Conservation (phyloP, 2,113 vertebrate species). For the Hiodon tergisus region DNA sequence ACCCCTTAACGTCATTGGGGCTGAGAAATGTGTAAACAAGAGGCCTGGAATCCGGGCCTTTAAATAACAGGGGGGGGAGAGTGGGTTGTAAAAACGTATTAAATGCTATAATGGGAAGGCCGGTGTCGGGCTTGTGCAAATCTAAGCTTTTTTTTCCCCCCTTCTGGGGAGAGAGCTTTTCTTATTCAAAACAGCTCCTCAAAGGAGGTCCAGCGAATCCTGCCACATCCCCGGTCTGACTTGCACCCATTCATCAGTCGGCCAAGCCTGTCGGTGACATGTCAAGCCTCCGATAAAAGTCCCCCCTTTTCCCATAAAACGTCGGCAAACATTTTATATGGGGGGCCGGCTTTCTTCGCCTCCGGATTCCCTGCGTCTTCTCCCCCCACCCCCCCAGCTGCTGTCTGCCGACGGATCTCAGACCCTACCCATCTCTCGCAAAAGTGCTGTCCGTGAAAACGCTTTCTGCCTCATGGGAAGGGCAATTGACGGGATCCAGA, state of each 20-base stretch:
- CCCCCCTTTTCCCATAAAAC: constrained; percentile 99
- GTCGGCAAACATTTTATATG: constrained; percentile 99
- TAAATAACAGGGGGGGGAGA: constrained; percentile 19
- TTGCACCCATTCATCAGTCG: constrained; percentile 99
- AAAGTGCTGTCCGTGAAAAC: too few relatives aligned
- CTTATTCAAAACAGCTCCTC: constrained; percentile 99
- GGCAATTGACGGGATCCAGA: too few relatives aligned
- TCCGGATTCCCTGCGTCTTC: constrained; percentile 68
- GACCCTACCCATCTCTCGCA: too few relatives aligned
- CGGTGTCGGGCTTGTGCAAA: constrained; percentile 95
- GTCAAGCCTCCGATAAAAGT: constrained; percentile 99
- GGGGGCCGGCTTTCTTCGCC: constrained; percentile 80
- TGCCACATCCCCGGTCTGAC: constrained; percentile 99
- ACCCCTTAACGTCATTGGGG: constrained; percentile 2
- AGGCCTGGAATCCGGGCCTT: constrained; percentile 11
- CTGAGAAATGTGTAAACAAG: background rate
- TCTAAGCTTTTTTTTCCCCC: constrained; percentile 84
- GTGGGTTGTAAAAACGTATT: constrained; percentile 73
- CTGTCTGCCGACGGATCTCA: constrained; percentile 64
- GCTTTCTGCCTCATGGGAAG: too few relatives aligned
- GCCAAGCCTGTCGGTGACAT: constrained; percentile 99
- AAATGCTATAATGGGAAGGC: constrained; percentile 93
- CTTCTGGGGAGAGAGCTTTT: constrained; percentile 90
- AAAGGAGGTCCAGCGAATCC: constrained; percentile 99
- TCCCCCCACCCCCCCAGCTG: constrained; percentile 21